These are phyloP conservation scores for Sarcophaga peregrina DNA, from an alignment of 1,140 invertebrate species.

Conservation along the genomic window DNA sequence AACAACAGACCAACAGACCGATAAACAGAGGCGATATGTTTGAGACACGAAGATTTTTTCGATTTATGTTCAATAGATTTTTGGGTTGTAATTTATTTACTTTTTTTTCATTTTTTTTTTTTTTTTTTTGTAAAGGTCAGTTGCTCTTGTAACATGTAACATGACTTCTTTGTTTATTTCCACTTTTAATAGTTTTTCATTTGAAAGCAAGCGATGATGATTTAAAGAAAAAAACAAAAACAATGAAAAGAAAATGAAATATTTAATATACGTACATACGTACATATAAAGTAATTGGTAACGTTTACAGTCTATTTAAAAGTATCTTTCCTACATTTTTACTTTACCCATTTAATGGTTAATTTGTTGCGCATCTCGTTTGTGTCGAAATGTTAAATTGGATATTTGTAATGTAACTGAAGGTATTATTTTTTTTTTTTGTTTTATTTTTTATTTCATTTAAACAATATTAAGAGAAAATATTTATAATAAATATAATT, in stretches of 20 bases:
- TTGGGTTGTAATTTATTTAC: neutral
- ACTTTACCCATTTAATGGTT: neutral
- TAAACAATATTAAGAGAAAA: neutral
- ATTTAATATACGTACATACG: too few species aligned
- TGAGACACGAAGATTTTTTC: too few species aligned
- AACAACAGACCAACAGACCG: neutral
- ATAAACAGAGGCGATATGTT: neutral
- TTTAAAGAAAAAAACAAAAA: too few species aligned
- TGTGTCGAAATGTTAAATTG: neutral
- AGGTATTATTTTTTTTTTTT: slow-evolving; percentile 15
- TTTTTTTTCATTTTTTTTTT: neutral
- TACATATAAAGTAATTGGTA: too few species aligned
- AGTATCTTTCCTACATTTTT: neutral
- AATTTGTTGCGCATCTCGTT: slow-evolving; percentile 34
- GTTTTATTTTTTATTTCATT: neutral
- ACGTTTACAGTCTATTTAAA: neutral
- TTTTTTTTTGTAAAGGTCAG: neutral
- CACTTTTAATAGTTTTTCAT: too few species aligned
- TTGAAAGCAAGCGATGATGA: too few species aligned
- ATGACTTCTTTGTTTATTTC: neutral
- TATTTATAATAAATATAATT: neutral
- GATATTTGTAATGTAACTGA: neutral
- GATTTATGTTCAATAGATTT: too few species aligned
- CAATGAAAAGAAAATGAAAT: too few species aligned
- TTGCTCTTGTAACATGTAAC: neutral